Evolutionary conservation across 2,113 vertebrate genomes (phyloP), one percentile per base, ranked within the genome.

Genomic region (Sclerurus mexicanus): DNA sequence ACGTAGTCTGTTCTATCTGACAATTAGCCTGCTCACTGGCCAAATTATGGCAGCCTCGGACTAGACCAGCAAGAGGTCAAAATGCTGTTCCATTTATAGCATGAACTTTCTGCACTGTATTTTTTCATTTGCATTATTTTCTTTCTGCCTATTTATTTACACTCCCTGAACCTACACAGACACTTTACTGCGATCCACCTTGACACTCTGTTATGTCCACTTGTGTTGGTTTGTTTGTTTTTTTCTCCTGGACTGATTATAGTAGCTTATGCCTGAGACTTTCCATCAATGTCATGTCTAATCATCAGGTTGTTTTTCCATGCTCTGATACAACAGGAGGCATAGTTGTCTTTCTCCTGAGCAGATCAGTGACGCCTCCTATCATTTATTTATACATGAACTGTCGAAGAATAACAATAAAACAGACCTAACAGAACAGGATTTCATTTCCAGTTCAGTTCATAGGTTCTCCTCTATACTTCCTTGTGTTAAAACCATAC

Each of bases 291-390:
- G 75, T 72, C 67, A 92, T 3, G 15, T 52, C 39, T 83, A 59
- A 96, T 85, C 63, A 86, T 74, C 28, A 74, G 72, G 56, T 44
- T 93, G 79, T 79, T 95, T 91, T 86, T 63, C 56, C 31, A 16
- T 52, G 63, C 72, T 85, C 88, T 92, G 63, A 63, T 90, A 59
- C 0, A 4, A 94, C 82, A 90, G 55, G 11, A 94, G 55, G 71
- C 78, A 85, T 7, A 82, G 71, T 49, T 87, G 67, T 64, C 69
- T 85, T 82, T 69, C 89, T 87, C 74, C 52, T 46, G 85, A 96
- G 67, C 47, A 62, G 50, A 96, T 64, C 50, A 69, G 28, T 67
- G 85, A 87, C 8, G 15, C 42, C 85, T 69, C 55, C 72, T 71
- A 77, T 96, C 3, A 71, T 55, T 94, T 89, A 89, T 93, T 79